These are phyloP conservation scores for Stigmatopora argus DNA, from an alignment of 2,113 vertebrate species.

Conservation along the genomic window DNA sequence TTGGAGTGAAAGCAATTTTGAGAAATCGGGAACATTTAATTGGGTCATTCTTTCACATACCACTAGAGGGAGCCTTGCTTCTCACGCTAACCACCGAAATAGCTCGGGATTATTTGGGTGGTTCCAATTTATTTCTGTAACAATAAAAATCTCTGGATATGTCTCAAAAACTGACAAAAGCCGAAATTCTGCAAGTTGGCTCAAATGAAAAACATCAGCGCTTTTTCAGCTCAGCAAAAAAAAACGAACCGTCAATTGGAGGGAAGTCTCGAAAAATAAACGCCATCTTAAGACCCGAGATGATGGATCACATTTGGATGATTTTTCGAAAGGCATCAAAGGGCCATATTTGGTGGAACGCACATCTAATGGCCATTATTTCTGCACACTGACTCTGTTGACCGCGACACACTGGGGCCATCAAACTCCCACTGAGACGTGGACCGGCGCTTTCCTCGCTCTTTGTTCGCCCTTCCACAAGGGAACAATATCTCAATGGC, in stretches of 20 bases:
- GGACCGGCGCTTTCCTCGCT: slow-evolving; percentile 58
- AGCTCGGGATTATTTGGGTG: background rate
- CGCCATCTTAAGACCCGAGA: slow-evolving; percentile 41
- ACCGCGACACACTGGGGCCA: slow-evolving; percentile 67
- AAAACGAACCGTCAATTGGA: slow-evolving; percentile 37
- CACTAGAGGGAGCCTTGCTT: background rate
- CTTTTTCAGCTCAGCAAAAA: slow-evolving; percentile 36
- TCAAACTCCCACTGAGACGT: slow-evolving; percentile 73
- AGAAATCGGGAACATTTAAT: no score
- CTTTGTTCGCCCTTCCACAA: slow-evolving; percentile 66
- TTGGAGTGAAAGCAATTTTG: no score
- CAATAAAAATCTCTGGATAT: no score
- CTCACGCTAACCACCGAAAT: background rate
- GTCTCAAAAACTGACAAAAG: background rate
- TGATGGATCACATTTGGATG: slow-evolving; percentile 68
- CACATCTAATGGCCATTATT: slow-evolving; percentile 86
- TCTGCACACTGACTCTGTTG: slow-evolving; percentile 81
- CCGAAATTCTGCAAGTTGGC: background rate
- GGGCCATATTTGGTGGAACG: slow-evolving; percentile 70
- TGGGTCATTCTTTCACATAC: no score
- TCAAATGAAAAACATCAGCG: background rate
- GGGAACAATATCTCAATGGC: slow-evolving; percentile 65
- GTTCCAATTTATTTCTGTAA: background rate
- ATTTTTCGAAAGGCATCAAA: slow-evolving; percentile 55
- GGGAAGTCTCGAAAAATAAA: slow-evolving; percentile 49